Conservation (phyloP, 2,113 vertebrate species). For the Cyanocitta stelleri region DNA sequence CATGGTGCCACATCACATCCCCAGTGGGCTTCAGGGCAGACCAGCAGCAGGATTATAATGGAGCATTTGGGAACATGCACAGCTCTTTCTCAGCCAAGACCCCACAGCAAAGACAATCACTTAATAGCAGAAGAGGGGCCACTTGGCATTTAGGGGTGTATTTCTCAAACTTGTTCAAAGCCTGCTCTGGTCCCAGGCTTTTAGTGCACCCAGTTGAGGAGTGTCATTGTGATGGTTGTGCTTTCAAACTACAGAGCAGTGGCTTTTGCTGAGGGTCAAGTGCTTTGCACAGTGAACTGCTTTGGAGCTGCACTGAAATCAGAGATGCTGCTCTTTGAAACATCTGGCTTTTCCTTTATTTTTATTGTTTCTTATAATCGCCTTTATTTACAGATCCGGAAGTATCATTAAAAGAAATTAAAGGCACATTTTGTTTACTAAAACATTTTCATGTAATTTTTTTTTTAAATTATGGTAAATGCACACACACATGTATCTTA, state of each 20-base stretch:
- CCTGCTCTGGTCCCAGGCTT: background rate
- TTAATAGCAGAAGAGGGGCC: background rate
- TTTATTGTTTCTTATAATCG: background rate
- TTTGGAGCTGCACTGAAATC: background rate
- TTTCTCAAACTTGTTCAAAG: background rate
- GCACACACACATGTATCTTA: background rate
- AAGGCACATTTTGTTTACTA: background rate
- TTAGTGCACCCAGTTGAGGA: background rate
- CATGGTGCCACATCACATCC: background rate
- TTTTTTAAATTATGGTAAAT: background rate
- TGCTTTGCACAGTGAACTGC: background rate
- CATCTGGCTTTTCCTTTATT: background rate
- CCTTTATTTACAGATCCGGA: background rate
- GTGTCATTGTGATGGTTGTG: background rate
- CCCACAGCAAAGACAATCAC: background rate
- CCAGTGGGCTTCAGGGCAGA: background rate
- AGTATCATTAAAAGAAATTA: background rate
- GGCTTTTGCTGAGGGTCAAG: background rate
- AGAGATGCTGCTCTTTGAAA: background rate
- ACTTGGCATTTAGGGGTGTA: accelerated
- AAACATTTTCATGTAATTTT: background rate
- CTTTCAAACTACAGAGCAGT: background rate
- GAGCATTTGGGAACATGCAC: background rate
- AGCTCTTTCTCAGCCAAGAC: background rate
- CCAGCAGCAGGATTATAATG: background rate